Evolutionary conservation across 2,797 vertebrate genomes (phyloP).

Genomic region (Myotis pilosus): DNA sequence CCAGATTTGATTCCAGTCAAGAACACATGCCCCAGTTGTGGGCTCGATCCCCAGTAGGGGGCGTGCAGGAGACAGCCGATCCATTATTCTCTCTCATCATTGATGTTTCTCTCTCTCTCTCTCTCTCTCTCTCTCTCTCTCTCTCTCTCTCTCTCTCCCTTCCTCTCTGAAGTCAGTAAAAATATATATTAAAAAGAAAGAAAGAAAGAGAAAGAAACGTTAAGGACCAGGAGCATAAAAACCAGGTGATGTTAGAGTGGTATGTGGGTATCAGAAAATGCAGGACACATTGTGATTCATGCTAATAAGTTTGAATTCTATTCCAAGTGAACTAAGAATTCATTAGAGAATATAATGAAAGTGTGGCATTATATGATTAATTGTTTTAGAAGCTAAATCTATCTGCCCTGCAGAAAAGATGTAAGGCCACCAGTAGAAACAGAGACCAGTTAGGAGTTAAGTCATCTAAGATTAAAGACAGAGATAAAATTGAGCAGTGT

Average conservation of each 20-base stretch:
- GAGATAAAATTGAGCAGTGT: neutral
- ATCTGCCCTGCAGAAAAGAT: neutral
- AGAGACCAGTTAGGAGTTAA: neutral
- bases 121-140: too few species aligned
- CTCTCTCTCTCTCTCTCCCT: too few species aligned
- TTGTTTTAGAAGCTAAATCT: neutral
- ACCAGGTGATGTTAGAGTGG: neutral
- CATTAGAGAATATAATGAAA: neutral
- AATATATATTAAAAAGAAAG: too few species aligned
- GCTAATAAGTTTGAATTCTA: neutral
- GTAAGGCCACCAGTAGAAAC: neutral
- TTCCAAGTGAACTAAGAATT: neutral
- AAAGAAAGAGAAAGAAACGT: neutral
- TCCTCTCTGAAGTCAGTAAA: too few species aligned
- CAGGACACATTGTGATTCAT: neutral
- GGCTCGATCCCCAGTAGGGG: too few species aligned
- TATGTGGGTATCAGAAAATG: neutral
- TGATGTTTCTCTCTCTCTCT: too few species aligned
- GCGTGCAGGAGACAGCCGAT: too few species aligned
- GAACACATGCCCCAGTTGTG: too few species aligned
- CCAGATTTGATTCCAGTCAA: too few species aligned
- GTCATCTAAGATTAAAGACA: neutral
- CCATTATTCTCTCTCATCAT: too few species aligned
- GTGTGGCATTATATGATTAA: neutral
- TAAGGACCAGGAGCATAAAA: neutral